These are phyloP conservation scores for Labeo rohita DNA, from an alignment of 2,113 vertebrate genomes.

Conservation along the genomic window DNA sequence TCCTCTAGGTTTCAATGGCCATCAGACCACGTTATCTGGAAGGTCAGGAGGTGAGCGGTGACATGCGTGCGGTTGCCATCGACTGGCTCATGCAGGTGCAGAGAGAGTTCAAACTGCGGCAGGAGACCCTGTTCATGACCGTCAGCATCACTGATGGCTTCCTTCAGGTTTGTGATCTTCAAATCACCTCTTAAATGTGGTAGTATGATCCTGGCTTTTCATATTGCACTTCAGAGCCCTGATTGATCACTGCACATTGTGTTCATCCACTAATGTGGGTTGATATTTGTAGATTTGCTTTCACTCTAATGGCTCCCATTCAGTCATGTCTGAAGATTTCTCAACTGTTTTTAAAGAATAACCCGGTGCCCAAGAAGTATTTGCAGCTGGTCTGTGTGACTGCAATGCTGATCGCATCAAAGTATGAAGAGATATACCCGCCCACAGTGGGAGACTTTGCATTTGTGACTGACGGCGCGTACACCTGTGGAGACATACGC, in stretches of 20 bases:
- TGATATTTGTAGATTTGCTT: background rate
- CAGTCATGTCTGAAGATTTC: background rate
- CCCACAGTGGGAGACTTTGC: constrained; percentile 24
- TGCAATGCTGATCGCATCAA: constrained; percentile 11
- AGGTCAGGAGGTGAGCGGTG: background rate
- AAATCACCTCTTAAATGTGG: too few species aligned
- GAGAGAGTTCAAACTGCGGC: background rate
- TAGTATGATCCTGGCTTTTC: too few species aligned
- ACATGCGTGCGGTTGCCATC: background rate
- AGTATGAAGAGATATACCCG: constrained; percentile 7
- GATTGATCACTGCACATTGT: too few species aligned
- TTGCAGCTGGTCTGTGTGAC: constrained; percentile 29
- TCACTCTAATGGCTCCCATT: background rate
- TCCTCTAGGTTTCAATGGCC: background rate
- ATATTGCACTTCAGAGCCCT: too few species aligned
- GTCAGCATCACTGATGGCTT: background rate
- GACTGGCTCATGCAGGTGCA: background rate
- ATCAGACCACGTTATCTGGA: background rate
- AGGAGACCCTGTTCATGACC: background rate
- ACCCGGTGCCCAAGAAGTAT: background rate
- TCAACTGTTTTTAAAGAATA: background rate
- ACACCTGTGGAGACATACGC: background rate
- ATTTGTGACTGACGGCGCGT: background rate
- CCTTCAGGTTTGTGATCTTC: background rate
- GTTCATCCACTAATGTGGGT: background rate